Evolutionary conservation across 2,888 invertebrate species (phyloP), one percentile per base, ranked within the genome.

Genomic region (Drosophila melanosoma): DNA sequence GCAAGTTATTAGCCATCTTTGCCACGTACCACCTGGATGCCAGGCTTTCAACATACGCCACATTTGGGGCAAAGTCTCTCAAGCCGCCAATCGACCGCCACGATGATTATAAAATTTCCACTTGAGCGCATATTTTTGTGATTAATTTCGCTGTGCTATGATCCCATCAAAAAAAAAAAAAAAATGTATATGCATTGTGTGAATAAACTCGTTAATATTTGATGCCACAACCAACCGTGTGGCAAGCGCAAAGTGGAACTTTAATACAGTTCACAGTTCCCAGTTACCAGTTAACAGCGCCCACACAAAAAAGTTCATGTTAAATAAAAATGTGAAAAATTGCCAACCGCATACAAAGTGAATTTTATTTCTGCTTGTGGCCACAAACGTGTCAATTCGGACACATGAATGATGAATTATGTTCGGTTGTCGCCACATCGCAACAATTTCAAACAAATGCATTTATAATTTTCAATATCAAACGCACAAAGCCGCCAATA

Each of bases 321-420:
- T 40, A 36, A 53, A 66, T 74, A 80, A 71, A 76, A 81, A 67
- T 58, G 74, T 51, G 62, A 72, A 76, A 74, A 76, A 80, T 80
- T 83, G 72, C 38, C 58, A 69, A 73, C 82, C 83, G 74, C 82
- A 79, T 76, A 79, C 89, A 87, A 87, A 88, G 87, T 87, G 87
- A 88, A 87, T 87, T 84, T 87, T 82, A 82, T 84, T 81, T 82
- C 67, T 74, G 82, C 77, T 83, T 84, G 89, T 73, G 89, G 87
- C 87, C 89, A 84, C 88, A 88, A 84, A 86, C 85, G 87, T 87
- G 89, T 82, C 89, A 82, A 75, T 74, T 87, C 69, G 82, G 78
- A 88, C 89, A 86, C 89, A 82, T 87, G 87, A 86, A 87, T 87
- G 87, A 87, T 87, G 84, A 86, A 87, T 88, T 88, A 84, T 76